Evolutionary conservation across 2,888 invertebrate species (phyloP).

Genomic region (Aleiodes alternator): DNA sequence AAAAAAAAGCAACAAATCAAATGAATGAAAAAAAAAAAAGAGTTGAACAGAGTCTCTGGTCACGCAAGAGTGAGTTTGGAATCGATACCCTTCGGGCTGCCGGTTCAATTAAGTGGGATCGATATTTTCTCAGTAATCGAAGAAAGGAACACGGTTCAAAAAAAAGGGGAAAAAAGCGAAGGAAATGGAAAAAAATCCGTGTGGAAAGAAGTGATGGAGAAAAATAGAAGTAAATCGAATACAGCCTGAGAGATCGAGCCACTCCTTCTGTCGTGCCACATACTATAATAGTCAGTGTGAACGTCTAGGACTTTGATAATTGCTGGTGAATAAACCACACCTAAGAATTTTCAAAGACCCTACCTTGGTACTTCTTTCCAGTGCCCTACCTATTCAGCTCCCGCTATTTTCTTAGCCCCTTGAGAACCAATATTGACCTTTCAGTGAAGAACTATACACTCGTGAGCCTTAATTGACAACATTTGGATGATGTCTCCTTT

Average conservation of each 20-base stretch:
- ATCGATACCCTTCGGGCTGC: constrained; percentile 43
- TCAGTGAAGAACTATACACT: not conserved
- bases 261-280: constrained; percentile 42
- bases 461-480: constrained; percentile 1
- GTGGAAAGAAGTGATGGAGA: constrained; percentile 19
- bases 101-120: constrained; percentile 51
- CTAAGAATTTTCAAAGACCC: constrained; percentile 39
- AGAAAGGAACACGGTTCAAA: constrained; percentile 32
- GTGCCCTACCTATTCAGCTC: constrained; percentile 14
- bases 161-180: constrained; percentile 24
- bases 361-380: not conserved
- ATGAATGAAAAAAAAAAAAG: constrained; percentile 16
- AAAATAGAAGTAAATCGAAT: constrained; percentile 41
- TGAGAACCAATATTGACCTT: constrained; percentile 24
- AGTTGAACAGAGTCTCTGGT: constrained; percentile 36
- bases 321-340: constrained; percentile 50
- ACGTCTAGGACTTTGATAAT: constrained; percentile 50
- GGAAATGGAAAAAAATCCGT: not conserved
- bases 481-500: too few species aligned
- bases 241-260: constrained; percentile 39
- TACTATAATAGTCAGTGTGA: constrained; percentile 37
- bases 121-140: constrained; percentile 53
- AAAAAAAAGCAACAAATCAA: constrained; percentile 28
- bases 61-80: constrained; percentile 46
- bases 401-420: constrained; percentile 11